Percentiles rank a stretch among this genome's conserved stretches.
Evolutionary conservation across 1,140 invertebrate species (phyloP).

Genomic region (Brachionus asplanchnoidis): DNA sequence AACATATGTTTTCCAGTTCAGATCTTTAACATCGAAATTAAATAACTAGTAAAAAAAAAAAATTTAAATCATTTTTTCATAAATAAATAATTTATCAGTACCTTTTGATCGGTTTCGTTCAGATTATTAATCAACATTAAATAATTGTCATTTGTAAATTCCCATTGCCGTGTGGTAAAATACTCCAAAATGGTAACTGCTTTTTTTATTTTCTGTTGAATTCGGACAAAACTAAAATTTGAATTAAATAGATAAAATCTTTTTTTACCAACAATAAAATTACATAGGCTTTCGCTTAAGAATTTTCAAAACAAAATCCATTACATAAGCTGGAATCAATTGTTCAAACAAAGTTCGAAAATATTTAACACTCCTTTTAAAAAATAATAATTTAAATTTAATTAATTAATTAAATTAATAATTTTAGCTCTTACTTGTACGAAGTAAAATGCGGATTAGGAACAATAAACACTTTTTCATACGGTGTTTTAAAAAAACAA

Average conservation of each 20-base stretch:
- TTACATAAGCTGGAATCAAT: constrained; percentile 52
- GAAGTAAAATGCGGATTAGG: constrained; percentile 53
- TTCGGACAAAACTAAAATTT: constrained; percentile 66
- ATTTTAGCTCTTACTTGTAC: background rate
- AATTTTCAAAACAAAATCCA: constrained; percentile 51
- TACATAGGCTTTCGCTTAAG: constrained; percentile 47
- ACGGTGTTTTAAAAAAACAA: constrained; percentile 51
- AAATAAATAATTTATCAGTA: background rate
- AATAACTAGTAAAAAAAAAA: constrained; percentile 42
- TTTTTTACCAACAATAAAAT: background rate
- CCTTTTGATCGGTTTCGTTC: constrained; percentile 57
- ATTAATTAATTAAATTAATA: background rate
- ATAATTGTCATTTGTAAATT: constrained; percentile 71
- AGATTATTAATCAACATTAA: constrained; percentile 59
- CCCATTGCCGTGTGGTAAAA: constrained; percentile 76
- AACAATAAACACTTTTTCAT: constrained; percentile 49
- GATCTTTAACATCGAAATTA: constrained; percentile 51
- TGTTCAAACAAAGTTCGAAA: constrained; percentile 48
- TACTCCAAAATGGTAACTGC: constrained; percentile 70
- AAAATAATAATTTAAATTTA: background rate
- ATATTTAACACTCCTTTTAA: constrained; percentile 46
- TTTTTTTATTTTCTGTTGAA: constrained; percentile 73
- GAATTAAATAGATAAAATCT: background rate
- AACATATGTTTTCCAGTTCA: constrained; percentile 53
- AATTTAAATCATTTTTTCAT: background rate